Evolutionary conservation across 2,888 invertebrate genomes (phyloP).

Genomic region (Oligia fasciuncula): DNA sequence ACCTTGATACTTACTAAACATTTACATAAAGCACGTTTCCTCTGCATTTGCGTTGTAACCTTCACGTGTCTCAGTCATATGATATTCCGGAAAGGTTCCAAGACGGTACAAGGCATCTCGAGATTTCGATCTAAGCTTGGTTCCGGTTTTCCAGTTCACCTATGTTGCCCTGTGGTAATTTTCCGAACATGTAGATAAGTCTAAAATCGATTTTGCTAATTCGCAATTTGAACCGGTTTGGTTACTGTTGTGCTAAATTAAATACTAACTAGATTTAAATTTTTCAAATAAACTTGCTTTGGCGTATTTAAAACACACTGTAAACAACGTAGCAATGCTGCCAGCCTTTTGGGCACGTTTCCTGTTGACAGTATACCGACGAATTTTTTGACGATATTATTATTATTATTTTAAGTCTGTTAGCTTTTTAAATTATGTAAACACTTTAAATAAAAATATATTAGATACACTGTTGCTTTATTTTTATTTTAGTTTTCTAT

Average conservation of each 20-base stretch:
- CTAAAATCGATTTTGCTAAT: constrained; percentile 1
- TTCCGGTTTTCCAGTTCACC: constrained; percentile 49
- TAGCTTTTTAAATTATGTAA: too few species aligned
- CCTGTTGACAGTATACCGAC: too few species aligned
- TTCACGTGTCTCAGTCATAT: constrained; percentile 38
- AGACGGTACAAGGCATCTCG: constrained; percentile 30
- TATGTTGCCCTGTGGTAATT: constrained; percentile 31
- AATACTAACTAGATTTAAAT: not conserved
- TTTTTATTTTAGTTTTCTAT: not conserved
- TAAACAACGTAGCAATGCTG: not conserved
- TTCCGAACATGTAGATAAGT: constrained; percentile 10
- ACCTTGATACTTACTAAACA: constrained; percentile 42
- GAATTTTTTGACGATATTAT: too few species aligned
- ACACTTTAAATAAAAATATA: too few species aligned
- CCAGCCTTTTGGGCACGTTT: too few species aligned
- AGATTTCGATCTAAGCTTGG: constrained; percentile 25
- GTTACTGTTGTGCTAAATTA: not conserved
- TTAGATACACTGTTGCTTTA: not conserved
- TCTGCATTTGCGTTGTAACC: constrained; percentile 41
- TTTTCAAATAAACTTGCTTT: not conserved
- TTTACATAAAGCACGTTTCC: constrained; percentile 38
- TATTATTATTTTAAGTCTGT: too few species aligned
- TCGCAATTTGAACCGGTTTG: constrained; percentile 20
- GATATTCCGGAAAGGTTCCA: constrained; percentile 37
- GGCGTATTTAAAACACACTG: not conserved